Evolutionary conservation across 92 coral and sea anemone species (phyloP).

Genomic region (Diadumene lineata): DNA sequence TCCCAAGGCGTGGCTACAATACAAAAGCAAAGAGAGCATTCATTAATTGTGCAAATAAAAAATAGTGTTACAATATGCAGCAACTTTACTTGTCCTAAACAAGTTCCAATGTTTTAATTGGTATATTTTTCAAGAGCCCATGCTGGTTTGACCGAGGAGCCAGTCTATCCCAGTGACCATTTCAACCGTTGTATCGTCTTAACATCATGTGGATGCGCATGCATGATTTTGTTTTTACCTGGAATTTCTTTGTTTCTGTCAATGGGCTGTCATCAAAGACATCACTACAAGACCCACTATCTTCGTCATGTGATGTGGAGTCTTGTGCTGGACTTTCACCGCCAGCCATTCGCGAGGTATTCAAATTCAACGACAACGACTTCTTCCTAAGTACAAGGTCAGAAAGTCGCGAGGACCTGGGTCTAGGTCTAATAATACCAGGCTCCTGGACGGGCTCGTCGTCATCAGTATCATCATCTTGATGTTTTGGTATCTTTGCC

Average conservation of each 20-base stretch:
- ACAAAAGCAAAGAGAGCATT: background rate
- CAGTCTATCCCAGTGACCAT: too few species aligned
- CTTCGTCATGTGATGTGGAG: constrained; percentile 75
- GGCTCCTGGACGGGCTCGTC: constrained; percentile 48
- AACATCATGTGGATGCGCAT: too few species aligned
- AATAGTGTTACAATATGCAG: too few species aligned
- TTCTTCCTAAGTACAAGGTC: constrained; percentile 80
- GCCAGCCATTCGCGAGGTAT: constrained; percentile 48
- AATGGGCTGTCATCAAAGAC: constrained; percentile 86
- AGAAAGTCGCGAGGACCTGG: constrained; percentile 56
- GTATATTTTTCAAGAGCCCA: too few species aligned
- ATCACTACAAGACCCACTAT: constrained; percentile 84
- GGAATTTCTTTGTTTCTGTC: constrained; percentile 68
- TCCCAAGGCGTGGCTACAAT: constrained; percentile 77
- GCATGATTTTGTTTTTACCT: too few species aligned
- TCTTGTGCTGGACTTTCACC: constrained; percentile 80
- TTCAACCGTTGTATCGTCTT: too few species aligned
- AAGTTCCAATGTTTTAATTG: too few species aligned
- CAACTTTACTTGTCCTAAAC: too few species aligned
- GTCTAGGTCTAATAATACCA: constrained; percentile 39
- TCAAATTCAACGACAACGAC: constrained; percentile 72
- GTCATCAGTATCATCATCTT: constrained; percentile 72
- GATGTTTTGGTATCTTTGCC: constrained; percentile 20
- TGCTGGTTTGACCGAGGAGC: too few species aligned
- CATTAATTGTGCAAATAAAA: too few species aligned